Evolutionary conservation across 2,113 vertebrate species (phyloP).

Genomic region (Stegastes partitus): DNA sequence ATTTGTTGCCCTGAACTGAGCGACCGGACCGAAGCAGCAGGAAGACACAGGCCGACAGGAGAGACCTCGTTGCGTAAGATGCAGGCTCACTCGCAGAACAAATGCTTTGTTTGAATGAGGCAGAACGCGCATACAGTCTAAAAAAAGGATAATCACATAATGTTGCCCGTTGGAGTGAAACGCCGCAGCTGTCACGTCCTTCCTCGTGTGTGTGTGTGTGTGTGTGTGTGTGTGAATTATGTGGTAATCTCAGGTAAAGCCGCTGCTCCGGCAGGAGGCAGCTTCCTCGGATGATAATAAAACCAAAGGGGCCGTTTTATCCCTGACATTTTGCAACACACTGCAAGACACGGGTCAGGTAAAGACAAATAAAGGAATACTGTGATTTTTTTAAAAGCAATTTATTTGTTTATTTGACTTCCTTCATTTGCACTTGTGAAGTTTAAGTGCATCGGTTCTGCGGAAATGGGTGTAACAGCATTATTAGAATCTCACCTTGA

Average conservation of each 20-base stretch:
- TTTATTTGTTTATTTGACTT: background rate
- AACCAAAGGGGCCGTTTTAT: slow-evolving; percentile 46
- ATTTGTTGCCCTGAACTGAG: slow-evolving; percentile 34
- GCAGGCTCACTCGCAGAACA: slow-evolving; percentile 21
- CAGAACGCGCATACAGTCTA: slow-evolving; percentile 16
- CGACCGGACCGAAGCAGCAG: slow-evolving; percentile 6
- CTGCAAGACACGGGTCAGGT: background rate
- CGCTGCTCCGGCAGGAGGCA: background rate
- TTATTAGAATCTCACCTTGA: slow-evolving; percentile 25
- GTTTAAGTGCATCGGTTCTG: background rate
- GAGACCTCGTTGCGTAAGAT: slow-evolving; percentile 12
- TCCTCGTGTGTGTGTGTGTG: background rate
- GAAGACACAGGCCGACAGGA: background rate
- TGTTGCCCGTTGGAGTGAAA: slow-evolving; percentile 40
- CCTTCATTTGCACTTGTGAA: background rate
- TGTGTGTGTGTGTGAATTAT: slow-evolving; percentile 14
- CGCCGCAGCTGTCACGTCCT: slow-evolving; percentile 43
- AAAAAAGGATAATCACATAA: slow-evolving; percentile 51
- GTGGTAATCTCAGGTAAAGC: slow-evolving; percentile 31
- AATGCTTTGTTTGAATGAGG: slow-evolving; percentile 38
- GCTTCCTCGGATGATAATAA: slow-evolving; percentile 30
- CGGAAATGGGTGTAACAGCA: background rate
- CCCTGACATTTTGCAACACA: slow-evolving; percentile 5
- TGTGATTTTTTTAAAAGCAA: background rate
- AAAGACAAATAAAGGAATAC: background rate